Percentiles rank a stretch among this genome's conserved stretches.
phyloP scores from a whole-genome alignment of 2,888 invertebrate genomes.

The Netelia virgata region DNA sequence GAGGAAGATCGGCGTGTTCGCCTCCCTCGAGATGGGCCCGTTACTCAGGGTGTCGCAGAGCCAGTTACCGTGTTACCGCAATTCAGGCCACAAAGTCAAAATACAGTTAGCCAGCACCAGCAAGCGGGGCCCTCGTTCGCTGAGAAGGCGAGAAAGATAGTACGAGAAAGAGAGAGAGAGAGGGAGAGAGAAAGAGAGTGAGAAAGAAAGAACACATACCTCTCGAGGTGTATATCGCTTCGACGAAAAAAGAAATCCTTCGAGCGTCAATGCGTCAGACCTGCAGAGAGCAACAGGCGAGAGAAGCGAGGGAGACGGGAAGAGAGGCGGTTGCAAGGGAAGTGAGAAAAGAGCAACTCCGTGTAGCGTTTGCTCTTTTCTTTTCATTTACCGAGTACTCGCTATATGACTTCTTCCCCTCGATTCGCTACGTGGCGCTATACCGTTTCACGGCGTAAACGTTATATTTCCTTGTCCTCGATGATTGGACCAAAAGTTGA shows the following conservation, averaged over 20 bases:
- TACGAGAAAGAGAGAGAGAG: slow-evolving; percentile 16
- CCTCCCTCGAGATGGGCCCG: slow-evolving; percentile 77
- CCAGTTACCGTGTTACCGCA: slow-evolving; percentile 85
- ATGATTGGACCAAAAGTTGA: not conserved
- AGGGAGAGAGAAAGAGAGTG: slow-evolving; percentile 30
- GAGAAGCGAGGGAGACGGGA: slow-evolving; percentile 45
- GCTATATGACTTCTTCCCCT: not conserved
- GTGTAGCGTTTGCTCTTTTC: slow-evolving; percentile 2
- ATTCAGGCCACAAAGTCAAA: slow-evolving; percentile 85
- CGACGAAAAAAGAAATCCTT: slow-evolving; percentile 51
- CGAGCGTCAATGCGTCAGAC: slow-evolving; percentile 58
- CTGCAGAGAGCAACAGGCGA: slow-evolving; percentile 34
- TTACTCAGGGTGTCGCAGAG: slow-evolving; percentile 84
- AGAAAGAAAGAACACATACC: slow-evolving; percentile 29
- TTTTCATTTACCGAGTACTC: slow-evolving; percentile 11
- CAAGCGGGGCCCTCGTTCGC: slow-evolving; percentile 74
- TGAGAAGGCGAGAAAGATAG: slow-evolving; percentile 53
- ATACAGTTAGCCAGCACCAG: slow-evolving; percentile 84
- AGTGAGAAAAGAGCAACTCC: slow-evolving; percentile 24
- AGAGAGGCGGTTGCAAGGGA: slow-evolving; percentile 27
- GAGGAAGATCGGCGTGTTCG: slow-evolving; percentile 56
- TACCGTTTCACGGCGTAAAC: slow-evolving; percentile 14
- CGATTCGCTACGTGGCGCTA: not conserved
- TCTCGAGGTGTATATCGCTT: slow-evolving; percentile 54
- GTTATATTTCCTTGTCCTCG: not conserved